Conservation (phyloP, 2,113 vertebrate species). For the Paramormyrops kingsleyae region DNA sequence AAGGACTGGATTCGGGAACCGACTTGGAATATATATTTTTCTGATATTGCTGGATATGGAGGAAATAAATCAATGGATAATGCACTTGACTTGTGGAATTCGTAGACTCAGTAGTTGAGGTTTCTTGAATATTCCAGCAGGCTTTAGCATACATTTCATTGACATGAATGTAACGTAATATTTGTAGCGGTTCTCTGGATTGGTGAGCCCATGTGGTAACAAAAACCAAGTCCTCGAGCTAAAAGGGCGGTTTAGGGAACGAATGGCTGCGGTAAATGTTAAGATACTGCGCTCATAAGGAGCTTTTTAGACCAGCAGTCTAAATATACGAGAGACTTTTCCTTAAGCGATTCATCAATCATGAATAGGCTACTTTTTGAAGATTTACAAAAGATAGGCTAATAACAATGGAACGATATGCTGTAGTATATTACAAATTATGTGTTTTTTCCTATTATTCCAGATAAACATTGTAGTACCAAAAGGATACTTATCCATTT, state of each 20-base stretch:
- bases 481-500: background rate
- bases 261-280: background rate
- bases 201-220: background rate
- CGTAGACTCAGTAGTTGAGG: background rate
- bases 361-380: background rate
- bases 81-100: background rate
- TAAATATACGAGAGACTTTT: background rate
- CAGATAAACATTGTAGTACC: background rate
- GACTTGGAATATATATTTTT: background rate
- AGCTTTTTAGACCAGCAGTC: background rate
- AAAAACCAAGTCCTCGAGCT: background rate
- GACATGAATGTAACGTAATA: background rate
- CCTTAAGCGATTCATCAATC: background rate
- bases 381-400: background rate
- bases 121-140: background rate
- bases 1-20: background rate
- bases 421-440: background rate
- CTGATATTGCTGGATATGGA: background rate
- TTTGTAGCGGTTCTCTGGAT: conserved; percentile 1
- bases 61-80: background rate
- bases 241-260: background rate
- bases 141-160: background rate
- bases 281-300: background rate
- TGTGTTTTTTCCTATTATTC: background rate
- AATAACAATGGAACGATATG: background rate